Conservation (phyloP, 2,888 invertebrate genomes). For the Marronus borbonicus region DNA sequence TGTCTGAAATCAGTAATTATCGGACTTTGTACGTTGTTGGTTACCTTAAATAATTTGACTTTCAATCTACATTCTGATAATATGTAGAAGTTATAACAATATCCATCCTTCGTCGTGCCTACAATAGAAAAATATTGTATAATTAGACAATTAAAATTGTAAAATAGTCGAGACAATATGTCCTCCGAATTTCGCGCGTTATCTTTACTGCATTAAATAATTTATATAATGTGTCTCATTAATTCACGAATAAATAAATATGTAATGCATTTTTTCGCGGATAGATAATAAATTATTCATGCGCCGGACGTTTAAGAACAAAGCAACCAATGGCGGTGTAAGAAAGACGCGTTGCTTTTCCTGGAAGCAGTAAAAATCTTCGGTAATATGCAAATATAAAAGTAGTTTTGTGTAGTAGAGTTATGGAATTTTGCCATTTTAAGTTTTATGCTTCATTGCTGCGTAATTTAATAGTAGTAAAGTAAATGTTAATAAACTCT, state of each 20-base stretch:
- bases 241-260: constrained; percentile 31
- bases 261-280: constrained; percentile 21
- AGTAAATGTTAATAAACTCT: not conserved
- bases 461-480: constrained; percentile 6
- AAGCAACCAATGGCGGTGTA: not conserved
- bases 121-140: not conserved
- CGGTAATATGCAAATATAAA: too few species aligned
- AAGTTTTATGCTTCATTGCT: too few species aligned
- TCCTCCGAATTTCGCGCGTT: not conserved
- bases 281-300: constrained; percentile 27
- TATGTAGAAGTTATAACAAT: too few species aligned
- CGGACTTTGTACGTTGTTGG: too few species aligned
- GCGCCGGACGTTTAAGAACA: constrained; percentile 13
- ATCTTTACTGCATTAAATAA: not conserved
- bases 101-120: too few species aligned
- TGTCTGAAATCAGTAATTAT: too few species aligned
- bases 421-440: too few species aligned
- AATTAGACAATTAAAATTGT: constrained; percentile 14
- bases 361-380: not conserved
- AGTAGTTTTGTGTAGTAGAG: too few species aligned
- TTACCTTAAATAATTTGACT: too few species aligned
- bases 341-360: not conserved
- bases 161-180: constrained; percentile 3
- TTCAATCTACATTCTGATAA: too few species aligned
- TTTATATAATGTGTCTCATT: constrained; percentile 18